Percentiles rank a stretch among this genome's conserved stretches.
phyloP scores from a whole-genome alignment of 1,140 invertebrate genomes.

The Brachionus angularis region DNA sequence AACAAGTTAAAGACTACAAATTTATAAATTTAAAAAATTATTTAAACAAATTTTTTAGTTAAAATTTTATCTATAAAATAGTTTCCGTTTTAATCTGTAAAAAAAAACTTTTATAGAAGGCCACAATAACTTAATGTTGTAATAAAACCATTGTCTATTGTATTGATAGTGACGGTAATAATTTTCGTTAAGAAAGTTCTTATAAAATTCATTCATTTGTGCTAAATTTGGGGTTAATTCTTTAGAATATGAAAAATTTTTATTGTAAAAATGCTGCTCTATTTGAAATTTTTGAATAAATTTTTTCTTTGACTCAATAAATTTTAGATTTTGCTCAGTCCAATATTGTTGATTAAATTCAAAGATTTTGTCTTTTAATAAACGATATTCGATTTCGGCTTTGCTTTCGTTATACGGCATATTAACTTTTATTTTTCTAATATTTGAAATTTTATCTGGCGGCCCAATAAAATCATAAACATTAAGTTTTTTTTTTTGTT shows the following conservation, averaged over 20 bases:
- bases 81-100: background rate
- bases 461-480: constrained; percentile 38
- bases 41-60: no score
- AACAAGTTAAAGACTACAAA: no score
- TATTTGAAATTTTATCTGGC: constrained; percentile 21
- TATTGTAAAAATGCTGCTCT: background rate
- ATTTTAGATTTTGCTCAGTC: constrained; percentile 40
- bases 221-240: background rate
- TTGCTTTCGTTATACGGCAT: constrained; percentile 8
- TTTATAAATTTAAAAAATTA: no score
- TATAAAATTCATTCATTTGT: constrained; percentile 42
- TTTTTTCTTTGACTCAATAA: constrained; percentile 23
- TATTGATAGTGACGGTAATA: constrained; percentile 28
- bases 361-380: constrained; percentile 13
- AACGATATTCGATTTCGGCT: constrained; percentile 3
- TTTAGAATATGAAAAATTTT: background rate
- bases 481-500: no score
- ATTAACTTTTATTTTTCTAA: background rate
- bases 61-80: no score
- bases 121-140: constrained; percentile 4
- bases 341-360: constrained; percentile 42
- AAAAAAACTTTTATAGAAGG: constrained; percentile 4
- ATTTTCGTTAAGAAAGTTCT: constrained; percentile 38
- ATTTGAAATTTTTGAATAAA: constrained; percentile 14
- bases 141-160: constrained; percentile 2